phyloP scores from a whole-genome alignment of 2,888 invertebrate genomes.

The Cryptosula pallasiana region DNA sequence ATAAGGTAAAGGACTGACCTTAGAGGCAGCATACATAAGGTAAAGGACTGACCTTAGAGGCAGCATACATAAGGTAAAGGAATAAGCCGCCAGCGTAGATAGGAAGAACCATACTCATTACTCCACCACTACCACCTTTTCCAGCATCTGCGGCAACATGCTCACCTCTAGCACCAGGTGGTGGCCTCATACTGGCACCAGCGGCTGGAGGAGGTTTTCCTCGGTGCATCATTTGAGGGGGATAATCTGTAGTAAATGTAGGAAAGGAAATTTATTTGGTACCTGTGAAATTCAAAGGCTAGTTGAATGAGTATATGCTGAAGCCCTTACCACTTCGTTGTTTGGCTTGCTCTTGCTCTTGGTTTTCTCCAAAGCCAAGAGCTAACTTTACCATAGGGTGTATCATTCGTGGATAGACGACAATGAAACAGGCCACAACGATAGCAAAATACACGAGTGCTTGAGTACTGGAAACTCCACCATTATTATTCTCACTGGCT shows the following conservation, averaged over 20 bases:
- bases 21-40: too few species aligned
- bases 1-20: too few species aligned
- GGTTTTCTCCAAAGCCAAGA: neutral
- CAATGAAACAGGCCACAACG: constrained; percentile 6
- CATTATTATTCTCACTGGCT: neutral
- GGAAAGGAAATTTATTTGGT: neutral
- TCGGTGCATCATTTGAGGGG: constrained; percentile 6
- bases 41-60: neutral
- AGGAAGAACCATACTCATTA: constrained; percentile 7
- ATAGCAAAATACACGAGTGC: constrained; percentile 10
- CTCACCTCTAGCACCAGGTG: neutral
- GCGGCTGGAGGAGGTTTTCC: neutral
- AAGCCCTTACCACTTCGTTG: neutral
- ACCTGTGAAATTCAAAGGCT: neutral
- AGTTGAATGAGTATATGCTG: too few species aligned
- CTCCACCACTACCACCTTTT: constrained; percentile 12
- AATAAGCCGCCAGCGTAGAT: constrained; percentile 12
- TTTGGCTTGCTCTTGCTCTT: too few species aligned
- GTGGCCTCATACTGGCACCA: neutral
- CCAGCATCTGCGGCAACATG: neutral
- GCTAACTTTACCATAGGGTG: constrained; percentile 17
- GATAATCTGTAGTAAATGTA: neutral
- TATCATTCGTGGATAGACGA: constrained; percentile 13
- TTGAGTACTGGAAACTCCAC: neutral
- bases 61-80: constrained; percentile 4